Conservation (phyloP, 2,888 invertebrate genomes). For the Cetonia aurata region DNA sequence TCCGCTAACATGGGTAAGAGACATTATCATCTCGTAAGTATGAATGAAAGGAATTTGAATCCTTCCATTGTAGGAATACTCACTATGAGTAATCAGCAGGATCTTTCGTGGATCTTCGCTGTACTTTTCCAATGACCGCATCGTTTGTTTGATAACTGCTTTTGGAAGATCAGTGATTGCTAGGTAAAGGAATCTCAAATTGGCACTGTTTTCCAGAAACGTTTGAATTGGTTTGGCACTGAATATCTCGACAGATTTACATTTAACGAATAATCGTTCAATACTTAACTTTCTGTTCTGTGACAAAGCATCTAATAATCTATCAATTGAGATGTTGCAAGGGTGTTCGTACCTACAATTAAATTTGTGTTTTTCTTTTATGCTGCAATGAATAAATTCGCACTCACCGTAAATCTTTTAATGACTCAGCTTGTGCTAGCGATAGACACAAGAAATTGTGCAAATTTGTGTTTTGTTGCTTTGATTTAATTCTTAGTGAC, state of each 20-base stretch:
- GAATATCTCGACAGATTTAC: constrained; percentile 42
- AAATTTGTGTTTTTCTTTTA: too few species aligned
- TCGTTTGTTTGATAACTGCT: constrained; percentile 22
- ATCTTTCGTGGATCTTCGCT: constrained; percentile 33
- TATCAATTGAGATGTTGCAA: constrained; percentile 41
- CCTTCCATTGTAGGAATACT: constrained; percentile 11
- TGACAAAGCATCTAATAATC: constrained; percentile 26
- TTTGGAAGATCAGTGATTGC: constrained; percentile 38
- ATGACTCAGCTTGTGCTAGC: constrained; percentile 5
- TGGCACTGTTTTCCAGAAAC: constrained; percentile 24
- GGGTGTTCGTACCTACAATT: constrained; percentile 37
- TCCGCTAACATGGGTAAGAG: constrained; percentile 30
- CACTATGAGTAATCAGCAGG: constrained; percentile 32
- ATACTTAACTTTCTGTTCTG: constrained; percentile 32
- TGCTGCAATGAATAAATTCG: too few species aligned
- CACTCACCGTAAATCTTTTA: constrained; percentile 38
- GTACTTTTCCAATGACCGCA: constrained; percentile 17
- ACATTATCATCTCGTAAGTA: constrained; percentile 33
- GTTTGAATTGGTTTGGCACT: constrained; percentile 34
- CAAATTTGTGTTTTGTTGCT: constrained; percentile 35
- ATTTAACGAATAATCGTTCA: constrained; percentile 42
- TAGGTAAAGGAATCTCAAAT: constrained; percentile 34
- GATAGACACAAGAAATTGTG: constrained; percentile 37
- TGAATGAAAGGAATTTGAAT: constrained; percentile 35
- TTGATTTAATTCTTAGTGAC: constrained; percentile 35